Percentiles rank a stretch among this genome's conserved stretches.
Evolutionary conservation across 2,113 vertebrate genomes (phyloP).

Genomic region (Petrocephalus microphthalmus): DNA sequence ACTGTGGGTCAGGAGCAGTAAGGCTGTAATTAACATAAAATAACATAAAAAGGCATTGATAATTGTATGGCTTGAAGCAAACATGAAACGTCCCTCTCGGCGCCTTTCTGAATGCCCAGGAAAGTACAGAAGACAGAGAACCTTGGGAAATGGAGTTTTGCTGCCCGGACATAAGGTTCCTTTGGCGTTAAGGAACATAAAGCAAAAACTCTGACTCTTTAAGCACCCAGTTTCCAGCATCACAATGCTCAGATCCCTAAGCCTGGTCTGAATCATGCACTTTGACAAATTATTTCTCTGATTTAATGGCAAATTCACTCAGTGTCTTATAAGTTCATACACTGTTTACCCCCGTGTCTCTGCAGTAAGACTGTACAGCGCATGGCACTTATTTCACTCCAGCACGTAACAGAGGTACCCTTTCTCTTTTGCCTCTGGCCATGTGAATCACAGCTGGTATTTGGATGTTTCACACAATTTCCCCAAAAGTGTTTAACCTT

Average conservation of each 20-base stretch:
- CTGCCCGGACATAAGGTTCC: background rate
- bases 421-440: background rate
- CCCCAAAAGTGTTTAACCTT: background rate
- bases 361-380: background rate
- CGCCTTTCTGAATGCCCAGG: background rate
- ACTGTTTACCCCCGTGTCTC: background rate
- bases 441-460: background rate
- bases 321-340: background rate
- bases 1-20: background rate
- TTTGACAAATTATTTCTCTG: background rate
- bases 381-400: background rate
- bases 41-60: background rate
- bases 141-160: background rate
- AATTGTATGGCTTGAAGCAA: background rate
- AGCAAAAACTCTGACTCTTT: background rate
- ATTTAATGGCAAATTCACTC: background rate
- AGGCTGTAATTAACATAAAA: background rate
- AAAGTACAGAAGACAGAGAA: background rate
- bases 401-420: background rate
- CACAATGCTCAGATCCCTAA: background rate
- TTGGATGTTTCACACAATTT: background rate
- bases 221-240: background rate
- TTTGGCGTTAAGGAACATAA: background rate
- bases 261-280: background rate
- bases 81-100: background rate